These are phyloP conservation scores for Galagoides demidoff DNA, from an alignment of 2,797 vertebrate species.

Conservation along the genomic window DNA sequence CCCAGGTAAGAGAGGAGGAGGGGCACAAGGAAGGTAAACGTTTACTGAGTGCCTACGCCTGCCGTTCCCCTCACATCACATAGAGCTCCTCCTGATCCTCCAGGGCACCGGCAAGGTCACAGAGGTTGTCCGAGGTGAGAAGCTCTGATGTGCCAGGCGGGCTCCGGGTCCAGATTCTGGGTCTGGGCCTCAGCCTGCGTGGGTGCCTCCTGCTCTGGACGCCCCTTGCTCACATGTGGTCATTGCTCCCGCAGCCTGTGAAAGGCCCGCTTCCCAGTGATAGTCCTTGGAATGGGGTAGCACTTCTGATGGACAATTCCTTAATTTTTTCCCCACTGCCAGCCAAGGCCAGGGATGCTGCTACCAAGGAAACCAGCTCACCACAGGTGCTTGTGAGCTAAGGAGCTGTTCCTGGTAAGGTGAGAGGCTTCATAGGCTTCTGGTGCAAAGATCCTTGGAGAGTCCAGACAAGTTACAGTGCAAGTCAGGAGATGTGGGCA, in stretches of 20 bases:
- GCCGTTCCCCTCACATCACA: fast-evolving
- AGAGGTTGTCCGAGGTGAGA: neutral
- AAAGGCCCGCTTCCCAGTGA: neutral
- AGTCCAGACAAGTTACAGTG: neutral
- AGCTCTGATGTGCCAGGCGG: fast-evolving
- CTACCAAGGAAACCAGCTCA: neutral
- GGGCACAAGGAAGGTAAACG: fast-evolving
- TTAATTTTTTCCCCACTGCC: neutral
- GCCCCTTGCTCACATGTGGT: neutral
- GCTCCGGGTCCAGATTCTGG: too few relatives aligned
- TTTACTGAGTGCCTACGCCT: fast-evolving
- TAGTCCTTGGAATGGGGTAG: too few relatives aligned
- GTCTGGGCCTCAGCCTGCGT: neutral
- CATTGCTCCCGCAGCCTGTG: neutral
- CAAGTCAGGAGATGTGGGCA: neutral
- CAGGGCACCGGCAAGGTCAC: fast-evolving
- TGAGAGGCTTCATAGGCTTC: neutral
- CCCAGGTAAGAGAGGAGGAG: neutral
- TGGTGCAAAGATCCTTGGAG: neutral
- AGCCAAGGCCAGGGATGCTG: neutral
- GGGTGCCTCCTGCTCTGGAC: neutral
- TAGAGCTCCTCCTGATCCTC: neutral
- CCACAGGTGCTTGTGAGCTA: neutral
- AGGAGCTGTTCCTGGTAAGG: neutral
- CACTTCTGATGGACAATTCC: neutral